phyloP scores from a whole-genome alignment of 2,888 invertebrate species.

The Pedicia rivosa region DNA sequence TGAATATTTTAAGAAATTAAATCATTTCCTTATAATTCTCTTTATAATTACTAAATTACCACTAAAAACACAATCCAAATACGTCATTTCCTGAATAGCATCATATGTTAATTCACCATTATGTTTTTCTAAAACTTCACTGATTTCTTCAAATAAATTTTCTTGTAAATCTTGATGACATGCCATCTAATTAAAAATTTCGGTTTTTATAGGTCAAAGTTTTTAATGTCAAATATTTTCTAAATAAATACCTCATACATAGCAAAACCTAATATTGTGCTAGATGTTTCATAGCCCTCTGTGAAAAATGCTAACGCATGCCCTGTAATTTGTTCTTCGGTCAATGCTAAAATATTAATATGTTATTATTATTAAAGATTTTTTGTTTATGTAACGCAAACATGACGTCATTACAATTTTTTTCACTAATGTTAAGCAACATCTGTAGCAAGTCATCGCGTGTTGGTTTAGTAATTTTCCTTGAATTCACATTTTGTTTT shows the following conservation, averaged over 20 bases:
- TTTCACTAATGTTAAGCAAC: conserved; percentile 34
- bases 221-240: background rate
- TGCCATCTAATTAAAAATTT: conserved; percentile 23
- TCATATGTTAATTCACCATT: conserved; percentile 36
- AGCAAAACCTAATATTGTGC: conserved; percentile 36
- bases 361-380: background rate
- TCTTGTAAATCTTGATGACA: conserved; percentile 34
- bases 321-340: conserved; percentile 34
- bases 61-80: conserved; percentile 38
- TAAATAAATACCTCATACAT: conserved; percentile 26
- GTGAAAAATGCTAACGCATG: conserved; percentile 41
- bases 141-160: conserved; percentile 33
- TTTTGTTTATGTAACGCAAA: background rate
- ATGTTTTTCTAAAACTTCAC: conserved; percentile 27
- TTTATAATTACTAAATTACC: too few species aligned
- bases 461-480: conserved; percentile 25
- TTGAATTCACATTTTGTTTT: conserved; percentile 29
- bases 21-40: too few species aligned
- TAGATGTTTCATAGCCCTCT: conserved; percentile 44
- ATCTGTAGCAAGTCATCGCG: conserved; percentile 39
- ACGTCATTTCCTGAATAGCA: conserved; percentile 37
- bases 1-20: too few species aligned
- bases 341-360: conserved; percentile 17
- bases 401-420: background rate
- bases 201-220: background rate